phyloP scores from a whole-genome alignment of 2,888 invertebrate species.

The Sepiola atlantica region DNA sequence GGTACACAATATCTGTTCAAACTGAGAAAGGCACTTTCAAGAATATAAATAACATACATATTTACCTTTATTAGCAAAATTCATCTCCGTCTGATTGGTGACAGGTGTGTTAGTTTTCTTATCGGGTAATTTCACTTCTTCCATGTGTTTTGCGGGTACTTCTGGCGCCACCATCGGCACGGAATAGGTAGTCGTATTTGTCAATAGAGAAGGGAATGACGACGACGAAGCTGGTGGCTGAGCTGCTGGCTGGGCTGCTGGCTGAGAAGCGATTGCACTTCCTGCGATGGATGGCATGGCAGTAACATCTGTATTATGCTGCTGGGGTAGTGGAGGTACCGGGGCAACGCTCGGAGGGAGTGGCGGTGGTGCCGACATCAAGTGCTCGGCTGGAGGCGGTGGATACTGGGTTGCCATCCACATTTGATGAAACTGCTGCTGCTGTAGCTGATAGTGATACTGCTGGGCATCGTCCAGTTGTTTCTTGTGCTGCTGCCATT shows the following conservation, averaged over 20 bases:
- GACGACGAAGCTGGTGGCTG: not conserved
- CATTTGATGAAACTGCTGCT: conserved; percentile 51
- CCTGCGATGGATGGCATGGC: conserved; percentile 38
- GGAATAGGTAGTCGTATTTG: not conserved
- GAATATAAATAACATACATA: not conserved
- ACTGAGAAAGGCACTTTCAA: no score
- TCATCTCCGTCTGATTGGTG: not conserved
- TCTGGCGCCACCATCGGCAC: not conserved
- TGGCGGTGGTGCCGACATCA: conserved; percentile 41
- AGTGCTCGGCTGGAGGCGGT: conserved; percentile 6
- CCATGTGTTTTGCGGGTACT: no score
- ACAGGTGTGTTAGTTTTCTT: not conserved
- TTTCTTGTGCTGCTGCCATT: conserved; percentile 64
- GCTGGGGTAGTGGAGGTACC: conserved; percentile 39
- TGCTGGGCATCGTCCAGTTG: conserved; percentile 53
- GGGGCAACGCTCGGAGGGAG: not conserved
- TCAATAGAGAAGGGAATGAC: not conserved
- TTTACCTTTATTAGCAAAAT: not conserved
- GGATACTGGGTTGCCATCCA: conserved; percentile 44
- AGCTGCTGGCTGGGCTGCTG: not conserved
- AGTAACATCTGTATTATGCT: not conserved
- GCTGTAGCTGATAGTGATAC: conserved; percentile 47
- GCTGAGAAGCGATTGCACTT: not conserved
- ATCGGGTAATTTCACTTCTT: not conserved
- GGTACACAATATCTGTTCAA: no score